A percentile compares a stretch with the other conserved stretches of the same genome.
phyloP scores from a whole-genome alignment of 2,888 invertebrate genomes.

The Belgica antarctica region DNA sequence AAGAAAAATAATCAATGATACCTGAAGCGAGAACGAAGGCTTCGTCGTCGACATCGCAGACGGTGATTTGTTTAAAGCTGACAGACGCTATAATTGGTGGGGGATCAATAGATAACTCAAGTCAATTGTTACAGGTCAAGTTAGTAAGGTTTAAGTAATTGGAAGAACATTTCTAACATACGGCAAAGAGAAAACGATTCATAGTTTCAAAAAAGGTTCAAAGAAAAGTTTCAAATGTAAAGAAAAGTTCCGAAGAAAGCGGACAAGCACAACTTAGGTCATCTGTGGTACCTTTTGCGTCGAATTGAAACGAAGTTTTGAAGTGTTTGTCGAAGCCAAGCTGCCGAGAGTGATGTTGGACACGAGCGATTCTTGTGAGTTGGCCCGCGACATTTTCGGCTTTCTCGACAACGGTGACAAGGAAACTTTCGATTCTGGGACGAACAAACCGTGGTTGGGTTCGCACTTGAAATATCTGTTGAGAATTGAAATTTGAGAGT shows the following conservation, averaged over 20 bases:
- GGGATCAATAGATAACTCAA: too few species aligned
- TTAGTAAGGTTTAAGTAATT: constrained; percentile 28
- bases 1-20: constrained; percentile 42
- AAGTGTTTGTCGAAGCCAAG: constrained; percentile 57
- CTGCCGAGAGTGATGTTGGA: constrained; percentile 64
- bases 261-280: neutral
- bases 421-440: constrained; percentile 85
- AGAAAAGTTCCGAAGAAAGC: neutral
- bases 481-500: neutral
- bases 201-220: neutral
- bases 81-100: constrained; percentile 43
- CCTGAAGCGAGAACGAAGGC: constrained; percentile 47
- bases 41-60: constrained; percentile 45
- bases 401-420: constrained; percentile 74
- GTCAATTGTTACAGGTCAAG: constrained; percentile 34
- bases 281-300: constrained; percentile 35
- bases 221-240: neutral
- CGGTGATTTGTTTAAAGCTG: constrained; percentile 41
- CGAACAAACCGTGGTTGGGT: constrained; percentile 88
- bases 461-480: constrained; percentile 89
- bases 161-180: neutral
- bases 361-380: constrained; percentile 83
- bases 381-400: constrained; percentile 66
- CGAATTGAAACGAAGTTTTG: constrained; percentile 53
- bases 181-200: neutral